A percentile compares a stretch with the other conserved stretches of the same genome.
Conservation (phyloP, 2,888 invertebrate species). For the Lepidocyrtoides sp. region DNA sequence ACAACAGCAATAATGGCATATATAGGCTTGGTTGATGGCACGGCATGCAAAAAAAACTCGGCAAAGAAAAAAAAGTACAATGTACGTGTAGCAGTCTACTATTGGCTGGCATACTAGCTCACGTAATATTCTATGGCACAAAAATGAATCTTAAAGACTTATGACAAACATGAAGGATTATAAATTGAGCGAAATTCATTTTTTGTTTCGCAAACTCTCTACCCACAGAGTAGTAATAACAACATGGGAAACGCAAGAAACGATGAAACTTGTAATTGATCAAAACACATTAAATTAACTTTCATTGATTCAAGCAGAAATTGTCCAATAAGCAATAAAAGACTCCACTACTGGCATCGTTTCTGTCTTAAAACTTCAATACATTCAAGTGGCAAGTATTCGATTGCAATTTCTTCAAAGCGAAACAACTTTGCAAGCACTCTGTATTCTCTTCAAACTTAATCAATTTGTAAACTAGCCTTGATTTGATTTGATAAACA, state of each 20-base stretch:
- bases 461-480: neutral
- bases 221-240: neutral
- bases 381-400: no score
- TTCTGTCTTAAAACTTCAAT: neutral
- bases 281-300: no score
- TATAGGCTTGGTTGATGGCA: neutral
- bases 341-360: no score
- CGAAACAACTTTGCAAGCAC: no score
- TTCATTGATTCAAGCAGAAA: neutral
- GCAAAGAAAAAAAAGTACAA: neutral
- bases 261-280: conserved; percentile 29
- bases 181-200: conserved; percentile 35
- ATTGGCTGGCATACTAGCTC: neutral
- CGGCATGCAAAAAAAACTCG: neutral
- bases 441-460: no score
- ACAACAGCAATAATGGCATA: neutral
- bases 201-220: conserved; percentile 37
- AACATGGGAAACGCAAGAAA: neutral
- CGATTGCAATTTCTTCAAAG: no score
- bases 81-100: neutral
- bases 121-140: conserved; percentile 27
- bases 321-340: no score
- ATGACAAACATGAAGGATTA: conserved; percentile 49
- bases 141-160: conserved; percentile 33
- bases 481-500: conserved; percentile 1